Conservation (phyloP, 2,113 vertebrate species). For the Turnix velox region DNA sequence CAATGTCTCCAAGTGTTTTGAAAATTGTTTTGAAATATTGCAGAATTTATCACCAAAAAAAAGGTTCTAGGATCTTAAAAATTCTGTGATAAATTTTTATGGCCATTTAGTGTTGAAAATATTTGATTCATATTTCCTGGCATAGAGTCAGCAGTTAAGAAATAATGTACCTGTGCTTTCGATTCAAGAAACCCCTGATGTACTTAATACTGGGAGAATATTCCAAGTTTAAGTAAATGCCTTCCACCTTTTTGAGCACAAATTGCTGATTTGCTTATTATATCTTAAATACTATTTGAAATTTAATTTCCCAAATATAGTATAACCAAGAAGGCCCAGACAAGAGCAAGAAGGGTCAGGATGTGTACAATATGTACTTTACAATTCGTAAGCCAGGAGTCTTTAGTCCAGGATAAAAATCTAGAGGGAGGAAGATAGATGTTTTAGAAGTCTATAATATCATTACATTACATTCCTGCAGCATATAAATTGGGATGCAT, state of each 20-base stretch:
- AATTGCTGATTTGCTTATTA: neutral
- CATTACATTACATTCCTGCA: neutral
- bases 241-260: neutral
- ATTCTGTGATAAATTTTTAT: neutral
- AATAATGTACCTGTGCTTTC: neutral
- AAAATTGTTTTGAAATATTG: neutral
- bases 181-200: neutral
- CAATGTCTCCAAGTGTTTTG: neutral
- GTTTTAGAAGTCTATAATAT: neutral
- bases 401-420: neutral
- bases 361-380: neutral
- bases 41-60: neutral
- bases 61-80: neutral
- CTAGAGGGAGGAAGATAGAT: rapidly evolving
- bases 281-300: neutral
- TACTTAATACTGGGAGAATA: neutral
- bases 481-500: neutral
- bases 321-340: neutral
- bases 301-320: neutral
- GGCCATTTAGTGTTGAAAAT: neutral
- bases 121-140: neutral
- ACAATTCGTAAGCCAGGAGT: neutral
- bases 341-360: neutral
- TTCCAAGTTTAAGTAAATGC: neutral
- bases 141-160: neutral